A percentile compares a stretch with the other conserved stretches of the same genome.
phyloP scores from a whole-genome alignment of 2,113 vertebrate genomes.

The Ptyas mucosa region DNA sequence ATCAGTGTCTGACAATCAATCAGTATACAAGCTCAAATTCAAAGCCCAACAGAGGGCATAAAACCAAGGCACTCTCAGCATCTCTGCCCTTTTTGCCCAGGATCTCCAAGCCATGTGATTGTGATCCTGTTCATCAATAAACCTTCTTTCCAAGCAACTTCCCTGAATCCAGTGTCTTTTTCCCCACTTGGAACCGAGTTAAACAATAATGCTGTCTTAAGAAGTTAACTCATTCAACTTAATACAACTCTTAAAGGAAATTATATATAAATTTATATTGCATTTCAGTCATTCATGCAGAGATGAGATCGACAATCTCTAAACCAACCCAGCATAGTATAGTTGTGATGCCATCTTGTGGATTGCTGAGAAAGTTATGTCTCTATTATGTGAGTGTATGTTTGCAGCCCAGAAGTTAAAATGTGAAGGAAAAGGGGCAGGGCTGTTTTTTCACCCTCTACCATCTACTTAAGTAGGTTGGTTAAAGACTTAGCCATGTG shows the following conservation, averaged over 20 bases:
- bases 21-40: too few species aligned
- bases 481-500: neutral
- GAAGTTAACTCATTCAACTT: neutral
- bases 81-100: too few species aligned
- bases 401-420: neutral
- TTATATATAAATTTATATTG: neutral
- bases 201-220: neutral
- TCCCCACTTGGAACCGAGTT: neutral
- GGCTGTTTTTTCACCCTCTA: neutral
- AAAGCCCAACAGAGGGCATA: too few species aligned
- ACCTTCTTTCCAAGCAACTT: too few species aligned
- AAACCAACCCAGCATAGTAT: neutral
- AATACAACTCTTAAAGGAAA: neutral
- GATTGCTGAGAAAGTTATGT: neutral
- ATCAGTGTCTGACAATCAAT: too few species aligned
- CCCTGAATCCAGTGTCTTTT: too few species aligned
- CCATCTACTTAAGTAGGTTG: neutral
- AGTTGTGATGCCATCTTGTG: neutral
- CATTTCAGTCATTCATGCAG: neutral
- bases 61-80: too few species aligned
- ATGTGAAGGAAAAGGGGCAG: neutral
- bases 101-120: too few species aligned
- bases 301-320: neutral
- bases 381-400: neutral
- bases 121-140: too few species aligned